A percentile compares a stretch with the other conserved stretches of the same genome.
Evolutionary conservation across 2,797 vertebrate species (phyloP).

Genomic region (Thunnus albacares): DNA sequence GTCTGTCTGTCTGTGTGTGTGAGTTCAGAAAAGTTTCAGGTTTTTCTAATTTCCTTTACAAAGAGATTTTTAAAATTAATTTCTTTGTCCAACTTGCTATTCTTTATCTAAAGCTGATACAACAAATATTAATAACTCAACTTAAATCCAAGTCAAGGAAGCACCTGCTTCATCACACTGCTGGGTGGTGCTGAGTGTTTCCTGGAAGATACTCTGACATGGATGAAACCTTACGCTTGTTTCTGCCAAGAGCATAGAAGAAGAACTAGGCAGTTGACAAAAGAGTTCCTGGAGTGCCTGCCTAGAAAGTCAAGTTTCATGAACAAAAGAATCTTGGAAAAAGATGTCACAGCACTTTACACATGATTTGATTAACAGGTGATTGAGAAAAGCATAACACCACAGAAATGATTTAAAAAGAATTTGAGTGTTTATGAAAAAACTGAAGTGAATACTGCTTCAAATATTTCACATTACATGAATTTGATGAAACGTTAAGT

Average conservation of each 20-base stretch:
- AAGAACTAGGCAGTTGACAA: neutral
- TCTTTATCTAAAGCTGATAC: neutral
- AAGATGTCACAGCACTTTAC: neutral
- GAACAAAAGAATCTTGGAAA: neutral
- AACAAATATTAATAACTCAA: neutral
- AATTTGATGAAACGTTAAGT: rapidly evolving
- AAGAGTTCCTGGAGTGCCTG: neutral
- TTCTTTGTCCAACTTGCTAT: neutral
- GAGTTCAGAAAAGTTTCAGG: conserved; percentile 35
- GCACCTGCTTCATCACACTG: neutral
- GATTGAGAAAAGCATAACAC: neutral
- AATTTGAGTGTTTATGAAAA: neutral
- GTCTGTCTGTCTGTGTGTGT: conserved; percentile 11
- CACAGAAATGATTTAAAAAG: neutral
- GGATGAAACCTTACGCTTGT: neutral
- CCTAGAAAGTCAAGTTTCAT: neutral
- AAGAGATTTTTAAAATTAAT: neutral
- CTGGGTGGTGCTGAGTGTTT: neutral
- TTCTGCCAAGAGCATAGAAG: conserved; percentile 1
- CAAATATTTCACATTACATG: neutral
- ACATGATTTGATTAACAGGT: neutral
- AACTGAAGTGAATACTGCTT: neutral
- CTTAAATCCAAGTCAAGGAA: neutral
- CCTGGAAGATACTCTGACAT: neutral
- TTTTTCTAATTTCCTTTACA: conserved; percentile 25